Evolutionary conservation across 2,113 vertebrate genomes (phyloP).

Genomic region (Cephalopterus ornatus): DNA sequence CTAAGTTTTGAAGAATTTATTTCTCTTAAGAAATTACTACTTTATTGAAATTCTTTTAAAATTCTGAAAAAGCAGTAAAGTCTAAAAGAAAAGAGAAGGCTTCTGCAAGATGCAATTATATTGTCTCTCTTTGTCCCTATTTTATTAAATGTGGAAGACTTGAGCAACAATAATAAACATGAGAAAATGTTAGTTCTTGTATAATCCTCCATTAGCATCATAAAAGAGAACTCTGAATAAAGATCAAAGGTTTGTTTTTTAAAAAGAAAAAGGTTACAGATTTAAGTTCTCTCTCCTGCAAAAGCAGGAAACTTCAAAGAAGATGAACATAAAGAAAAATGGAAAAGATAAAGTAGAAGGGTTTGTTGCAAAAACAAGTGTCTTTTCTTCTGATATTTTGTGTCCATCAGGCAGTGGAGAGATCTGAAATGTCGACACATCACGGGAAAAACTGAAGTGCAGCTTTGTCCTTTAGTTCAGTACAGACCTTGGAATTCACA

Average conservation of each 20-base stretch:
- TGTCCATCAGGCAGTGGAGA: background rate
- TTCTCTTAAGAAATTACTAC: background rate
- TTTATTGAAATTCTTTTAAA: background rate
- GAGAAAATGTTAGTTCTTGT: constrained; percentile 5
- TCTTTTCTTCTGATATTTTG: background rate
- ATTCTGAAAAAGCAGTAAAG: background rate
- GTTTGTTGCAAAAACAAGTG: background rate
- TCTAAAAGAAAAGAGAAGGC: background rate
- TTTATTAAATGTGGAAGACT: background rate
- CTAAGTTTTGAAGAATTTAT: background rate
- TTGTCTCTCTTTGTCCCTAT: background rate
- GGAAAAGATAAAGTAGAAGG: background rate
- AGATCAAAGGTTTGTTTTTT: background rate
- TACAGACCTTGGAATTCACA: background rate
- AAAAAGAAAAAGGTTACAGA: background rate
- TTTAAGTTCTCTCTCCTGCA: background rate
- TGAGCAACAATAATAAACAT: constrained; percentile 40
- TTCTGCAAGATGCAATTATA: constrained; percentile 28
- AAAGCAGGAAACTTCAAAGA: background rate
- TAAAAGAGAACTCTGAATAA: constrained; percentile 1
- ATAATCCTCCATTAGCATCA: constrained; percentile 15
- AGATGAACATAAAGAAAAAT: background rate
- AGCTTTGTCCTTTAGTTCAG: background rate
- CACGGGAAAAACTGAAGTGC: background rate
- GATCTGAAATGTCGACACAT: background rate